Base-by-base conservation (phyloP, 1,140 invertebrate species). In the Nebria ingens region DNA sequence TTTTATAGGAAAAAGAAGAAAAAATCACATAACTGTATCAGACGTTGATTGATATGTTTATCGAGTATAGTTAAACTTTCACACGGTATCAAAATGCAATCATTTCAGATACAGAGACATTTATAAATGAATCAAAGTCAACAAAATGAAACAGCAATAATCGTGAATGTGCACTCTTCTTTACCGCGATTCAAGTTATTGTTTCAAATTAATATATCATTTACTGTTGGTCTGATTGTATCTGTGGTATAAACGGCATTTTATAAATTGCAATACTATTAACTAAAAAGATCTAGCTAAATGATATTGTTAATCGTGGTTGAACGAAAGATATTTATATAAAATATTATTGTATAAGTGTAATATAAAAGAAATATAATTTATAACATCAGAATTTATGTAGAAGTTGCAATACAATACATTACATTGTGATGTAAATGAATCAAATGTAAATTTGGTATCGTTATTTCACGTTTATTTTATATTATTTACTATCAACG, bases 181-280 rank as follows among this genome's bases (percentile, higher is more conserved):
- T n/a, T n/a, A n/a, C n/a, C n/a, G 17, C 9, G 40, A 6, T 45
- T 11, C 3, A 45, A 9, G 9, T 45, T 45, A 45, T 45, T 45
- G 40, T 45, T 45, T 45, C 40, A 45, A 45, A 45, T 45, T 45
- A 45, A 45, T 45, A 45, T 45, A 45, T 45, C 40, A 45, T 45
- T 45, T n/a, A n/a, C n/a, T n/a, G n/a, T n/a, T n/a, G 17, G 3
- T 17, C 9, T 45, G 40, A 45, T 45, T 45, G 40, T 17, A 45
- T 45, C 40, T 11, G 9, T 9, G 6, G 9, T 9, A 17, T 17
- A 45, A 45, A 45, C 6, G 40, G 40, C 17, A 11, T 45, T 45
- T 11, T 45, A 17, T 45, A 45, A 45, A 45, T 45, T 45, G 15
- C 40, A 4, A 45, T 45, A 45, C n/a, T 9, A 34, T 34, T 9